Percentiles rank a stretch among this genome's conserved stretches.
These are phyloP conservation scores for Drosophila pseudotalamancana DNA, from an alignment of 2,888 invertebrate species.

Conservation along the genomic window DNA sequence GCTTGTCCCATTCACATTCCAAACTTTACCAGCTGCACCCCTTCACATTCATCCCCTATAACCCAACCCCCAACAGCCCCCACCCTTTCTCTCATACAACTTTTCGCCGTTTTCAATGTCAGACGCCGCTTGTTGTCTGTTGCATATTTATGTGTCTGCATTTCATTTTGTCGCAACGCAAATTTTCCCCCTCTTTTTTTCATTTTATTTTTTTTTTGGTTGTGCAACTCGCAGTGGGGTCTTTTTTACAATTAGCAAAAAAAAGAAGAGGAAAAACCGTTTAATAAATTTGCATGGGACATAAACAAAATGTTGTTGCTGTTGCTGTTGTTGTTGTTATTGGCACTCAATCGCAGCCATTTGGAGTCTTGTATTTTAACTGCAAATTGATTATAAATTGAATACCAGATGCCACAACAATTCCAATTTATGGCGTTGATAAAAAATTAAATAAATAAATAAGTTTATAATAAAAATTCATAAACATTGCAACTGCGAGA, in stretches of 20 bases:
- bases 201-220: too few species aligned
- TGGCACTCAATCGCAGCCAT: conserved; percentile 34
- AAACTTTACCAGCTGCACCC: too few species aligned
- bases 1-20: conserved; percentile 17
- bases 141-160: conserved; percentile 73
- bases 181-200: conserved; percentile 22
- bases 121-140: conserved; percentile 62
- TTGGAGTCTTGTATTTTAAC: conserved; percentile 25
- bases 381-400: conserved; percentile 60
- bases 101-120: conserved; percentile 60
- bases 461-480: conserved; percentile 7
- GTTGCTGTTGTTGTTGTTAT: conserved; percentile 13
- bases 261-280: conserved; percentile 23
- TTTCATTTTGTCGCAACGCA: conserved; percentile 44
- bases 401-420: conserved; percentile 40
- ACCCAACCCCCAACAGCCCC: background rate
- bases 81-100: background rate
- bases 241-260: conserved; percentile 49
- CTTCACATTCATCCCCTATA: background rate
- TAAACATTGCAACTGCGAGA: conserved; percentile 19
- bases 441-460: background rate
- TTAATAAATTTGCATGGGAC: conserved; percentile 56
- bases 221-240: too few species aligned
- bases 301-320: conserved; percentile 45
- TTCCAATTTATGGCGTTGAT: conserved; percentile 26